These are phyloP conservation scores for Drosophila burlai DNA, from an alignment of 1,140 invertebrate genomes.

Conservation along the genomic window DNA sequence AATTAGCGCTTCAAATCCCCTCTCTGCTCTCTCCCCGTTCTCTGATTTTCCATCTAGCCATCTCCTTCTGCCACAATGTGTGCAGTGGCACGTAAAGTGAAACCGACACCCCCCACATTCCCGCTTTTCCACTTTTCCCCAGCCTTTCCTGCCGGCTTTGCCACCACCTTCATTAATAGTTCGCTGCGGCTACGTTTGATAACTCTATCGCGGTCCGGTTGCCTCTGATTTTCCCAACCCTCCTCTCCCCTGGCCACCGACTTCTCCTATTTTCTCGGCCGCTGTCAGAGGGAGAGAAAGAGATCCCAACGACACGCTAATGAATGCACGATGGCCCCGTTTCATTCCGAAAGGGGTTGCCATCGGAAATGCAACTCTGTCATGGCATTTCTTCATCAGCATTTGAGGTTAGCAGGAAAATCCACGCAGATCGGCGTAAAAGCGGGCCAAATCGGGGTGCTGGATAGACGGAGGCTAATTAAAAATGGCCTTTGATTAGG, in stretches of 20 bases:
- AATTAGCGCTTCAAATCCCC: slow-evolving; percentile 80
- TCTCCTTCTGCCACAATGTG: slow-evolving; percentile 58
- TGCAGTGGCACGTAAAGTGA: slow-evolving; percentile 67
- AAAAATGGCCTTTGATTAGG: slow-evolving; percentile 79
- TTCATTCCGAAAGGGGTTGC: slow-evolving; percentile 33
- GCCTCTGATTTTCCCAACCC: slow-evolving; percentile 53
- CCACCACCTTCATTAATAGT: slow-evolving; percentile 58
- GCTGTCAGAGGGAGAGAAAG: slow-evolving; percentile 6
- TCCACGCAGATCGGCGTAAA: slow-evolving; percentile 47
- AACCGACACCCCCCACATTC: neutral
- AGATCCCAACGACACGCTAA: slow-evolving; percentile 54
- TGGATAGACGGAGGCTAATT: slow-evolving; percentile 54
- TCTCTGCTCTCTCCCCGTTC: neutral
- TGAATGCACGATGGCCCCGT: slow-evolving; percentile 60
- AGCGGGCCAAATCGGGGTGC: slow-evolving; percentile 23
- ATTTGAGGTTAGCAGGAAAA: slow-evolving; percentile 48
- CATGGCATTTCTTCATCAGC: slow-evolving; percentile 81
- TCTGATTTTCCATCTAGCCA: slow-evolving; percentile 1
- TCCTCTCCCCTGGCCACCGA: slow-evolving; percentile 5
- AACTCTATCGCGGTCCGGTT: slow-evolving; percentile 76
- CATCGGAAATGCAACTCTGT: slow-evolving; percentile 71
- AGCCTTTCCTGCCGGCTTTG: neutral
- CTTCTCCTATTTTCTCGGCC: slow-evolving; percentile 30
- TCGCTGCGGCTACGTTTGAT: slow-evolving; percentile 73
- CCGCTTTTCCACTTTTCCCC: neutral